These are phyloP conservation scores for Zaprionus capensis DNA, from an alignment of 1,140 invertebrate species.

Conservation along the genomic window DNA sequence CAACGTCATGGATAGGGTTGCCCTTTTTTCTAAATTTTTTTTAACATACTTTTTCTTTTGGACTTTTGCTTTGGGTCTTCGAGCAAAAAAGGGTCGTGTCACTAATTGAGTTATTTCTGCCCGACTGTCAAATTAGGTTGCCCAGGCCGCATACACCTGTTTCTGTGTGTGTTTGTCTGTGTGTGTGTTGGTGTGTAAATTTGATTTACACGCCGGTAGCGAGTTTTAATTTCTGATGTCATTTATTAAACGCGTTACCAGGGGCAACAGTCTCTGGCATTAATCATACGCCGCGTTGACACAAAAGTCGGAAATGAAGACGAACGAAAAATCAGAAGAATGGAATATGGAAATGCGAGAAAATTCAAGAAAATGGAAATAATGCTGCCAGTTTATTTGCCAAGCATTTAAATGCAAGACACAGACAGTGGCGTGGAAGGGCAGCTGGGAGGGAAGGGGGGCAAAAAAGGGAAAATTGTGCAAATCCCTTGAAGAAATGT, in stretches of 20 bases:
- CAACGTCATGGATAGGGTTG: conserved; percentile 59
- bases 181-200: conserved; percentile 38
- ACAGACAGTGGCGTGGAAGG: conserved; percentile 6
- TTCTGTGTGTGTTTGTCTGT: not conserved
- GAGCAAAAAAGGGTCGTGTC: conserved; percentile 46
- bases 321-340: conserved; percentile 46
- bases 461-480: conserved; percentile 68
- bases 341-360: conserved; percentile 61
- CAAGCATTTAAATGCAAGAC: conserved; percentile 76
- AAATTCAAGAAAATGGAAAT: conserved; percentile 48
- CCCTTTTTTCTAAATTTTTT: conserved; percentile 21
- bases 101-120: conserved; percentile 78
- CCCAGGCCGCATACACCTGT: not conserved
- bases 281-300: conserved; percentile 76
- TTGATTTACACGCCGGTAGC: conserved; percentile 65
- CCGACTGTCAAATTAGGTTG: conserved; percentile 78
- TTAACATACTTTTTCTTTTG: not conserved
- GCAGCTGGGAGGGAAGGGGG: too few relatives aligned
- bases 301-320: conserved; percentile 57
- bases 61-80: conserved; percentile 13
- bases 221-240: conserved; percentile 77
- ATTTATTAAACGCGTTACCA: conserved; percentile 71
- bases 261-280: conserved; percentile 29
- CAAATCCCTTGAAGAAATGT: conserved; percentile 81
- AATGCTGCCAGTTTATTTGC: conserved; percentile 77